Evolutionary conservation across 1,140 invertebrate genomes (phyloP), one percentile per base, ranked within the genome.

Genomic region (Nasonia giraulti): DNA sequence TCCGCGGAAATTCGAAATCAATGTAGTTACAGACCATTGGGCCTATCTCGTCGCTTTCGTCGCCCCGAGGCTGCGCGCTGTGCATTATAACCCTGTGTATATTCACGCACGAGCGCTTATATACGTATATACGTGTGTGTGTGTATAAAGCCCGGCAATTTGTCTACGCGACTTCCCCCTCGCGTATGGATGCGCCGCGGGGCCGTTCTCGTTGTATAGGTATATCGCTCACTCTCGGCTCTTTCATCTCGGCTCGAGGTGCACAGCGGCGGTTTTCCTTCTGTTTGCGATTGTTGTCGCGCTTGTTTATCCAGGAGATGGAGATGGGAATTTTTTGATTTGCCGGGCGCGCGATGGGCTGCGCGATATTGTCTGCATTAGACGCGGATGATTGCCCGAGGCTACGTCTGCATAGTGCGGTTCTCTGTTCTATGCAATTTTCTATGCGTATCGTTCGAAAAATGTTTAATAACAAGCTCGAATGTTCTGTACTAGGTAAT

Each of bases 11-110:
- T 82, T 76, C 62, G 62, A 77, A 85, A 85, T 81, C 84, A 77
- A 85, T 85, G 84, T 76, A 68, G 79, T 81, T 50, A 81, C 66
- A 71, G 73, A 55, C 83, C 69, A 80, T 85, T 76, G 69, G 71
- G 77, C 80, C 68, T 82, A 71, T 40, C 5, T 40, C 74, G 31
- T n/a, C 27, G 71, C 71, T 74, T 33, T 44, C 74, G 20, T 75
- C 74, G 37, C 74, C 37, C 74, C 20, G 5, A 3, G 55, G 55
- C 20, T 62, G 7, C 20, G 20, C 1, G 20, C 4, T n/a, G 27
- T 37, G 74, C 74, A 44, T 75, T 75, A 44, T 75, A 44, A 75
- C 33, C 37, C 33, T 40, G 4, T 75, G 37, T 40, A 47, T 75
- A 44, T n/a, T 1, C 27, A 27, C 27, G 27, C 27, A 27, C 27